Evolutionary conservation across 2,113 vertebrate genomes (phyloP).

Genomic region (Verasper variegatus): DNA sequence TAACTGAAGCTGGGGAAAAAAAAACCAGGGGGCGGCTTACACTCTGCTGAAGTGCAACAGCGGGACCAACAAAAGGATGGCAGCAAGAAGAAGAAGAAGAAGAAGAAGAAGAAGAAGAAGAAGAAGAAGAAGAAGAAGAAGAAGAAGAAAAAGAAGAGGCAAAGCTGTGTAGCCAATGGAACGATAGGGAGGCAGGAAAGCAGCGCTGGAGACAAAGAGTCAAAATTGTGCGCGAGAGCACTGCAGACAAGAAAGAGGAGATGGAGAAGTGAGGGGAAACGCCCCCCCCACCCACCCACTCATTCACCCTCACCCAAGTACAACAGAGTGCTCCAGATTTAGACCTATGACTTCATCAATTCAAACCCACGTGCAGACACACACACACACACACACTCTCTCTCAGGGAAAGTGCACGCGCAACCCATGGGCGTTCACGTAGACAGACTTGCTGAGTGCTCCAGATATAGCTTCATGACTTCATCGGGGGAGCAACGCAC

Average conservation of each 20-base stretch:
- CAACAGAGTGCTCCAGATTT: conserved; percentile 57
- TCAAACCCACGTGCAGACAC: conserved; percentile 21
- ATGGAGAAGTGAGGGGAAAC: conserved; percentile 26
- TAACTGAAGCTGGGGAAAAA: conserved; percentile 30
- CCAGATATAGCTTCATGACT: conserved; percentile 81
- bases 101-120: conserved; percentile 19
- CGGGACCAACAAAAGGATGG: conserved; percentile 57
- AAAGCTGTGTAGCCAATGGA: conserved; percentile 64
- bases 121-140: conserved; percentile 45
- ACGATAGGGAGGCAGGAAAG: conserved; percentile 58
- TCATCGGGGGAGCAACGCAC: conserved; percentile 54
- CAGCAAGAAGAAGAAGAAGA: conserved; percentile 38
- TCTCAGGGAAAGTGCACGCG: not conserved
- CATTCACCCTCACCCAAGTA: conserved; percentile 46
- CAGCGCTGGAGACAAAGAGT: conserved; percentile 71
- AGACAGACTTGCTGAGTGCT: conserved; percentile 75
- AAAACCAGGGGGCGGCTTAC: conserved; percentile 24
- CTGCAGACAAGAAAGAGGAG: conserved; percentile 55
- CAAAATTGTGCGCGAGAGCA: conserved; percentile 19
- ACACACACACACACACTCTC: conserved; percentile 21
- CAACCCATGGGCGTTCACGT: conserved; percentile 17
- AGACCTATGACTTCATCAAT: conserved; percentile 71
- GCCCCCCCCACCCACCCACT: conserved; percentile 22
- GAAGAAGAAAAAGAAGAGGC: conserved; percentile 28
- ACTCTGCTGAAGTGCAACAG: conserved; percentile 52